phyloP scores from a whole-genome alignment of 2,797 vertebrate species.

The Okamejei kenojei region DNA sequence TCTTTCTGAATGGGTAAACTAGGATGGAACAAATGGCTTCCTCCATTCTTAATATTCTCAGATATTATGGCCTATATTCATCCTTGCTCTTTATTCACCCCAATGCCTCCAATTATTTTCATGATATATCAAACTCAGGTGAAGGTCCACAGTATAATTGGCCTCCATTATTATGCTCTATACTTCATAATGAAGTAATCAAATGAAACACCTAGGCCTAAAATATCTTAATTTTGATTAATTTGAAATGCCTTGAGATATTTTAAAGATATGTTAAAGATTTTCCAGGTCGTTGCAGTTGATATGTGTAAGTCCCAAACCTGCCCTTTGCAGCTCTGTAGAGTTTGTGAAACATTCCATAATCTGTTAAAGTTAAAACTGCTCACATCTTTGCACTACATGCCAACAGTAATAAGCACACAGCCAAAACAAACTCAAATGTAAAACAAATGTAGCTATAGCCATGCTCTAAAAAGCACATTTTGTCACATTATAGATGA shows the following conservation, averaged over 20 bases:
- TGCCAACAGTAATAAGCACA: background rate
- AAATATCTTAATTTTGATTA: too few species aligned
- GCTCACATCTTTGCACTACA: background rate
- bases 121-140: background rate
- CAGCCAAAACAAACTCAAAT: background rate
- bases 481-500: conserved; percentile 8
- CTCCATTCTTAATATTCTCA: background rate
- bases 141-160: background rate
- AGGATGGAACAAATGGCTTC: background rate
- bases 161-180: background rate
- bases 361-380: background rate
- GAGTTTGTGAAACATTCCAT: background rate
- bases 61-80: background rate
- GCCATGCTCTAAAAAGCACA: conserved; percentile 26
- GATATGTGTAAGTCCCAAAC: too few species aligned
- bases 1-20: background rate
- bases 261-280: background rate
- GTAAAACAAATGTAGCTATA: background rate
- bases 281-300: background rate
- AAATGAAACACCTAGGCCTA: too few species aligned
- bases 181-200: too few species aligned
- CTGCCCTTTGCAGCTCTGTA: background rate
- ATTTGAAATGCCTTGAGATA: background rate
- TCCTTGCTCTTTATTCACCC: too few species aligned
- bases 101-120: background rate